phyloP scores from a whole-genome alignment of 2,888 invertebrate genomes.

The Pegoplata infirma region DNA sequence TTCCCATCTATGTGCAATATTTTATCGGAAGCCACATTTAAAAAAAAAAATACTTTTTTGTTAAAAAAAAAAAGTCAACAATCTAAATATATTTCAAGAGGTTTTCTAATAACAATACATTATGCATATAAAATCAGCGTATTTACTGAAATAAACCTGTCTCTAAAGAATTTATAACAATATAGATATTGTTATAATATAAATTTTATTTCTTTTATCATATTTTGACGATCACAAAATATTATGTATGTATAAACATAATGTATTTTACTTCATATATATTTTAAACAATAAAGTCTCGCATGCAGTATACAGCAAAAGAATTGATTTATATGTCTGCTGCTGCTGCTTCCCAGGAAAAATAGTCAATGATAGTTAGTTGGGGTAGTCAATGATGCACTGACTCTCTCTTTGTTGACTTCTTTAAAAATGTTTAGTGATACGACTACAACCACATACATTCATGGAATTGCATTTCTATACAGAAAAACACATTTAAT shows the following conservation, averaged over 20 bases:
- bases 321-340: slow-evolving; percentile 75
- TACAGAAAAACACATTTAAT: slow-evolving; percentile 53
- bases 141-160: slow-evolving; percentile 49
- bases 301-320: slow-evolving; percentile 63
- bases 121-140: slow-evolving; percentile 6
- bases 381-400: slow-evolving; percentile 28
- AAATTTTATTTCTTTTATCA: slow-evolving; percentile 59
- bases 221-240: slow-evolving; percentile 60
- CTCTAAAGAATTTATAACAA: slow-evolving; percentile 59
- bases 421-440: slow-evolving; percentile 15
- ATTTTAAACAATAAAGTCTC: slow-evolving; percentile 73
- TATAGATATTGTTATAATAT: slow-evolving; percentile 47
- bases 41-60: no score
- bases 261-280: slow-evolving; percentile 22
- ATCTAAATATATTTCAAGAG: no score
- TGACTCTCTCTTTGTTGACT: slow-evolving; percentile 40
- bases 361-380: neutral
- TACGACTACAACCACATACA: neutral
- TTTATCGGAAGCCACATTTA: no score
- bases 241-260: slow-evolving; percentile 61
- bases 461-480: no score
- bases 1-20: no score
- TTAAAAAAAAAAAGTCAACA: no score
- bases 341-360: slow-evolving; percentile 66
- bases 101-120: no score